These are phyloP conservation scores for Galerucella pusilla DNA, from an alignment of 2,888 invertebrate genomes.

Conservation along the genomic window DNA sequence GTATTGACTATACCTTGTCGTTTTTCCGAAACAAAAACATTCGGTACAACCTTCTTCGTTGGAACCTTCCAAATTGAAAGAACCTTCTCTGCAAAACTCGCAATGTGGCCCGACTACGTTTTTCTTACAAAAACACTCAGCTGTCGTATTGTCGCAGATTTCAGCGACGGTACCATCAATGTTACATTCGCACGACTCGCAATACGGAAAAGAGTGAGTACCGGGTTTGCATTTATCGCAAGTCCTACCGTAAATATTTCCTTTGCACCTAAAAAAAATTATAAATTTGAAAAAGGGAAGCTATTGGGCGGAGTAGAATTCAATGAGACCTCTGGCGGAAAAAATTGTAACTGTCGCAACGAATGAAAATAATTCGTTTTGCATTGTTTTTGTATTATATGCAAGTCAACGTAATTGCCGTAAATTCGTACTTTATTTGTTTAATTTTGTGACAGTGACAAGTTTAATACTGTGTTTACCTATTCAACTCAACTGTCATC, in stretches of 20 bases:
- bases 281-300: too few relatives aligned
- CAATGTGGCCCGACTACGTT: conserved; percentile 83
- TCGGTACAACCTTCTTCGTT: conserved; percentile 94
- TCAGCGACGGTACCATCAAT: conserved; percentile 84
- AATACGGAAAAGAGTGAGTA: conserved; percentile 88
- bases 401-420: too few relatives aligned
- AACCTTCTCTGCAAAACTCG: conserved; percentile 87
- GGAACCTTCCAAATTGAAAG: conserved; percentile 85
- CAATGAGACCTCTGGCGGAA: too few relatives aligned
- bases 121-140: conserved; percentile 59
- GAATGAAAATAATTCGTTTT: too few relatives aligned
- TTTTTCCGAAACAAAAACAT: conserved; percentile 97
- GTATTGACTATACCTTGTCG: conserved; percentile 71
- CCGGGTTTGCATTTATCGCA: conserved; percentile 91
- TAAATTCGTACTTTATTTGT: too few relatives aligned
- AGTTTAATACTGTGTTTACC: too few relatives aligned
- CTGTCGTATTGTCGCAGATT: conserved; percentile 79
- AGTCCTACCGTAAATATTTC: conserved; percentile 86
- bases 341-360: too few relatives aligned
- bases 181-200: conserved; percentile 85
- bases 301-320: too few relatives aligned
- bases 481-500: too few relatives aligned
- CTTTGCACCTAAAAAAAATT: conserved; percentile 75
- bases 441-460: too few relatives aligned
- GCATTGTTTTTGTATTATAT: too few relatives aligned